phyloP scores from a whole-genome alignment of 2,888 invertebrate genomes.

The Drosophila fulvimacula region DNA sequence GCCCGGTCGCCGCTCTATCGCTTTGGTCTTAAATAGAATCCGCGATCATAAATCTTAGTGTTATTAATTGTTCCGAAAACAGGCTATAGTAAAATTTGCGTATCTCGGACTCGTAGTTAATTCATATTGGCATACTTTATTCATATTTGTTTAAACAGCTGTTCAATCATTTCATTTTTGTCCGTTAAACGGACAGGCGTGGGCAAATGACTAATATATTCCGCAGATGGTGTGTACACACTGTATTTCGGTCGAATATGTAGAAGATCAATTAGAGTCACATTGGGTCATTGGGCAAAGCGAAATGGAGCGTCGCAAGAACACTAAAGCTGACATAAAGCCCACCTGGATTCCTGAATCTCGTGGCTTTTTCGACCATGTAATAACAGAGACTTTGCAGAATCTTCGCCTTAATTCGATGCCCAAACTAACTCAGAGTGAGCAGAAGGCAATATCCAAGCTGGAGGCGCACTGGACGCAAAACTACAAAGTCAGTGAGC shows the following conservation, averaged over 20 bases:
- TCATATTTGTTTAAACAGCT: neutral
- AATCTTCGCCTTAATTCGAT: slow-evolving; percentile 3
- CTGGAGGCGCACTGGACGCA: slow-evolving; percentile 19
- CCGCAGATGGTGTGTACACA: neutral
- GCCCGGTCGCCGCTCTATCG: slow-evolving; percentile 49
- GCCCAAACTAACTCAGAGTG: neutral
- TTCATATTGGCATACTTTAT: too few relatives aligned
- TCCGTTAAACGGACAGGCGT: neutral
- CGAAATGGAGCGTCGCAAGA: neutral
- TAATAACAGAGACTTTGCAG: slow-evolving; percentile 3
- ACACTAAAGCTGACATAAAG: too few relatives aligned
- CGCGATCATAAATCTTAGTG: slow-evolving; percentile 63
- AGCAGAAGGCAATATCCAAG: neutral
- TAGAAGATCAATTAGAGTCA: neutral
- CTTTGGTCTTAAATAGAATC: slow-evolving; percentile 54
- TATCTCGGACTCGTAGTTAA: too few relatives aligned
- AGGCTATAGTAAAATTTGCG: slow-evolving; percentile 10
- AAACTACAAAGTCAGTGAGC: slow-evolving; percentile 5
- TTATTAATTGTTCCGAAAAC: slow-evolving; percentile 66
- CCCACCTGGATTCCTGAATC: slow-evolving; percentile 27
- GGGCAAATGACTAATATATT: neutral
- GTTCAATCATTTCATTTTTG: neutral
- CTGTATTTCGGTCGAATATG: too few relatives aligned
- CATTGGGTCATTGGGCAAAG: neutral
- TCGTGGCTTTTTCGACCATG: slow-evolving; percentile 15